Percentiles rank a stretch among this genome's conserved stretches.
Conservation (phyloP, 2,113 vertebrate genomes). For the Lasiurus borealis region DNA sequence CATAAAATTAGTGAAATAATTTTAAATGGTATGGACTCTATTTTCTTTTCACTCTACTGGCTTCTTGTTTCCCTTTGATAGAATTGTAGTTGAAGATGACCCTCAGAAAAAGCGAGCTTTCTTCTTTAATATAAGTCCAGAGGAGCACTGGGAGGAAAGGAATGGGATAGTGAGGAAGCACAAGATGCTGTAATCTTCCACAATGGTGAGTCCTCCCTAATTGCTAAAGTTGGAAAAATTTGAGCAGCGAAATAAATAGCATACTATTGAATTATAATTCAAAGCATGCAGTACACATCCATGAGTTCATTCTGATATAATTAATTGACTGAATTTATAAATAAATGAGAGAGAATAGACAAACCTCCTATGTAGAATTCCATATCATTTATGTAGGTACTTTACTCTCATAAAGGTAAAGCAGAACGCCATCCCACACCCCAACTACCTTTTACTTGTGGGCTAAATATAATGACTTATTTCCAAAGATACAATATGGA, state of each 20-base stretch:
- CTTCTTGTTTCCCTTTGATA: slow-evolving; percentile 73
- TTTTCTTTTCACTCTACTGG: slow-evolving; percentile 77
- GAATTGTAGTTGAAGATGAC: slow-evolving; percentile 75
- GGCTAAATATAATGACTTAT: not conserved
- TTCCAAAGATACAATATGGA: not conserved
- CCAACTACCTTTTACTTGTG: not conserved
- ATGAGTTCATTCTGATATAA: not conserved
- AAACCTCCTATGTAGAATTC: not conserved
- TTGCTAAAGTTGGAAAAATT: not conserved
- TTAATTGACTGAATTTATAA: slow-evolving; percentile 1
- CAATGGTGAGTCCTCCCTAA: not conserved
- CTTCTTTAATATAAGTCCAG: not conserved
- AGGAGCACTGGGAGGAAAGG: not conserved
- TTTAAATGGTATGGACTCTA: slow-evolving; percentile 73
- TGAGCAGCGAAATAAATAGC: not conserved
- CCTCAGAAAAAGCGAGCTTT: slow-evolving; percentile 24
- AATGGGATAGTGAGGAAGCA: too few species aligned
- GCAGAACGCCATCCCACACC: not conserved
- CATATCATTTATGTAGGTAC: not conserved
- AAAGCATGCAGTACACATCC: not conserved
- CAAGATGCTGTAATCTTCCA: not conserved
- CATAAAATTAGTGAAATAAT: slow-evolving; percentile 72
- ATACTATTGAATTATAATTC: not conserved
- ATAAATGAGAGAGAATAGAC: not conserved
- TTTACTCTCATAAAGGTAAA: not conserved